Base-by-base conservation (phyloP, 2,888 invertebrate species). In the Gortyna flavago region DNA sequence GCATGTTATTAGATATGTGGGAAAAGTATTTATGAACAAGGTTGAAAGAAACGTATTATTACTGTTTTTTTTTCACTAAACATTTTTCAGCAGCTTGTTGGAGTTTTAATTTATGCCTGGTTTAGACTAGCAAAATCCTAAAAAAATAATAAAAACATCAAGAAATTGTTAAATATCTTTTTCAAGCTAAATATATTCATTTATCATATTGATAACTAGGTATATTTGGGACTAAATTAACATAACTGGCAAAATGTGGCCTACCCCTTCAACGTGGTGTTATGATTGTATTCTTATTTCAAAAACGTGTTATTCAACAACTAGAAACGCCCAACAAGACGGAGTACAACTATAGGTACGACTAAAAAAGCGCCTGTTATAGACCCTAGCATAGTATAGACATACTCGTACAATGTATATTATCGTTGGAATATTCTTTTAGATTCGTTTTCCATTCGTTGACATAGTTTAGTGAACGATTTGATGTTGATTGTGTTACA, bases 291-390 rank as follows among this genome's bases (percentile, higher is more conserved):
- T 21, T 29, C 4, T 8, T 32, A 32, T 5, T 44, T 44, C 35
- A 13, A 13, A 25, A 57, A 61, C 5, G 57, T 16, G 18, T 2
- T 84, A 72, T 74, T 81, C 75, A 84, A 74, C 70, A 81, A 84
- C 68, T 41, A 44, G 61, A 73, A 57, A 21, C 35, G 29, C 65
- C 18, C 16, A 71, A 66, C n/a, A 67, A 59, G 75, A 77, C 29
- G 81, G 83, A 85, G 85, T 80, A 82, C 76, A 74, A 85, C 61
- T 44, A 62, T 85, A 77, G 80, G 57, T 85, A 85, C n/a, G 75
- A 48, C 38, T 80, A 80, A 69, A 59, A 59, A 68, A 64, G 57
- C 77, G 83, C 85, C 85, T 85, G 85, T 83, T 83, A 79, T 79
- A 85, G 83, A 80, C 48, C 71, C 77, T 85, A 84, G 82, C 72